A percentile compares a stretch with the other conserved stretches of the same genome.
Conservation (phyloP, 2,113 vertebrate genomes). For the Girardinichthys multiradiatus region DNA sequence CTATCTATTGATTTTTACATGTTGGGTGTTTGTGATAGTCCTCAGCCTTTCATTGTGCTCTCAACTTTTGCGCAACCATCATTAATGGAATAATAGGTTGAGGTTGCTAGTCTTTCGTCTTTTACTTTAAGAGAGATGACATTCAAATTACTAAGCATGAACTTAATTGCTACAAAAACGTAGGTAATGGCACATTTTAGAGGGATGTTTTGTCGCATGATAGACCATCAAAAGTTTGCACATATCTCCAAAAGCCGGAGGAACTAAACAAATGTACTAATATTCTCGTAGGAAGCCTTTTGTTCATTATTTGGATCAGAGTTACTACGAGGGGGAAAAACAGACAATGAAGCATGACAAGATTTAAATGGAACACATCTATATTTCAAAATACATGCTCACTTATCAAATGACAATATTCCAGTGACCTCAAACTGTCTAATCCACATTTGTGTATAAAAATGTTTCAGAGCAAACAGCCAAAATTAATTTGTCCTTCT, state of each 20-base stretch:
- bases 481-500: slow-evolving; percentile 29
- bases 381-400: slow-evolving; percentile 22
- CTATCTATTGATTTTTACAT: neutral
- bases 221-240: neutral
- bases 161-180: neutral
- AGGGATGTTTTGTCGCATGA: neutral
- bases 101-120: too few species aligned
- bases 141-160: neutral
- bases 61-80: neutral
- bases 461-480: slow-evolving; percentile 20
- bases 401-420: slow-evolving; percentile 28
- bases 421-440: slow-evolving; percentile 55
- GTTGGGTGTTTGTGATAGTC: neutral
- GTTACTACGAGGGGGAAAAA: neutral
- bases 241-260: neutral
- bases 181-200: neutral
- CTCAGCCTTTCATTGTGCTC: neutral
- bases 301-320: neutral
- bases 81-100: neutral
- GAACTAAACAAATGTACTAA: neutral
- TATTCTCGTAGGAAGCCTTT: neutral
- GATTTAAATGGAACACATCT: slow-evolving; percentile 24
- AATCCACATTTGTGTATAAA: slow-evolving; percentile 19
- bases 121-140: neutral
- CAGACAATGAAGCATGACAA: slow-evolving; percentile 22